These are phyloP conservation scores for Chascanopsetta lugubris DNA, from an alignment of 2,113 vertebrate genomes.

Conservation along the genomic window DNA sequence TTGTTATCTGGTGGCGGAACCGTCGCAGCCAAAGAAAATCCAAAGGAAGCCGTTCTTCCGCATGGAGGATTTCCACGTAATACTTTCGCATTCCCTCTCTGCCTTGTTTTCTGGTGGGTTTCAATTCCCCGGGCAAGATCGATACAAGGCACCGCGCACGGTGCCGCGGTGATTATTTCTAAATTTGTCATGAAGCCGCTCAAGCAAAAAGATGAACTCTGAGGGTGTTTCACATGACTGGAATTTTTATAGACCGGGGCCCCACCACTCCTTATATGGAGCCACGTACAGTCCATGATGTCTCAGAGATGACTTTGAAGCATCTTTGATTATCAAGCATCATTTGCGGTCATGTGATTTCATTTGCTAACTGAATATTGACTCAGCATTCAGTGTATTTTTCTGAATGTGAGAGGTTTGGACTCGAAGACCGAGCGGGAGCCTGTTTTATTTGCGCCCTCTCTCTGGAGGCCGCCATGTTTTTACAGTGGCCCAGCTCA, in stretches of 20 bases:
- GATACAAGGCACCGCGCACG: slow-evolving; percentile 59
- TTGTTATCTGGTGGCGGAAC: slow-evolving; percentile 17
- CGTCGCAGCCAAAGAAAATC: slow-evolving; percentile 47
- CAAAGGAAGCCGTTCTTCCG: slow-evolving; percentile 59
- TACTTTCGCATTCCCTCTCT: slow-evolving; percentile 68
- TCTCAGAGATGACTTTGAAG: slow-evolving; percentile 60
- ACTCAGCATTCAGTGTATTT: no score
- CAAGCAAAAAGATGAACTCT: slow-evolving; percentile 73
- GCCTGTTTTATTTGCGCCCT: no score
- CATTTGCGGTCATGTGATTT: no score
- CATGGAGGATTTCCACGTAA: slow-evolving; percentile 72
- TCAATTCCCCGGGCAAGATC: slow-evolving; percentile 72
- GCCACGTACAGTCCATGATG: no score
- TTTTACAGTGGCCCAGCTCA: no score
- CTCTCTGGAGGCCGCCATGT: no score
- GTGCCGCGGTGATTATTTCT: slow-evolving; percentile 74
- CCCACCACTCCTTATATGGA: no score
- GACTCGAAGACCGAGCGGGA: no score
- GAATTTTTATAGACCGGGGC: slow-evolving; percentile 61
- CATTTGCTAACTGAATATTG: no score
- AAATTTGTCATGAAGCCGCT: slow-evolving; percentile 74
- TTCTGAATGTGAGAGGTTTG: no score
- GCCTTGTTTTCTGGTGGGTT: slow-evolving; percentile 74
- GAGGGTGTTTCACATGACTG: slow-evolving; percentile 64
- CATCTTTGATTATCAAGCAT: no score